These are phyloP conservation scores for Andricus quercusramuli DNA, from an alignment of 2,888 invertebrate genomes.

Conservation along the genomic window DNA sequence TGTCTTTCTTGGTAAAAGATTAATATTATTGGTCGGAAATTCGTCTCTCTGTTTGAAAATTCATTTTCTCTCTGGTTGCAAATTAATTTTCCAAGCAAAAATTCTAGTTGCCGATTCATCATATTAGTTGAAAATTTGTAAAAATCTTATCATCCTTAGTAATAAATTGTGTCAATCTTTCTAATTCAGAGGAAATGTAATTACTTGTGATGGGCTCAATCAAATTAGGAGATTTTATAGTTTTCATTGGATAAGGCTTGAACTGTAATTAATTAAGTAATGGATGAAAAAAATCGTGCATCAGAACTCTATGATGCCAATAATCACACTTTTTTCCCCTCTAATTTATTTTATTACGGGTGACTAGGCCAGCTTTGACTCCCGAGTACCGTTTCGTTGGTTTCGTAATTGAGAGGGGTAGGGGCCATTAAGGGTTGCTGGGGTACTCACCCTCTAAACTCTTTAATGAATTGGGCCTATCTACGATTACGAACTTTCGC, in stretches of 20 bases:
- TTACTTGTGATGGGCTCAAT: background rate
- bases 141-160: background rate
- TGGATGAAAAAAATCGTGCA: background rate
- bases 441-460: slow-evolving; percentile 23
- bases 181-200: background rate
- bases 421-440: slow-evolving; percentile 25
- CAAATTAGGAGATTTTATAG: background rate
- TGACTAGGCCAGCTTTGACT: slow-evolving; percentile 44
- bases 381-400: slow-evolving; percentile 5
- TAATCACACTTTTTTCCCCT: slow-evolving; percentile 66
- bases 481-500: slow-evolving; percentile 12
- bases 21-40: too few species aligned
- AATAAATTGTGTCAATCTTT: background rate
- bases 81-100: too few species aligned
- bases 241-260: background rate
- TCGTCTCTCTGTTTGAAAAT: too few species aligned
- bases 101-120: too few species aligned
- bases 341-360: slow-evolving; percentile 70
- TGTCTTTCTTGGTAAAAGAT: too few species aligned
- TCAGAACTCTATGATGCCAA: slow-evolving; percentile 51
- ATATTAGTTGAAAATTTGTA: too few species aligned
- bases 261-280: slow-evolving; percentile 12
- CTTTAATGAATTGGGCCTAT: slow-evolving; percentile 35
- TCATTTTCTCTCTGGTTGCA: too few species aligned
- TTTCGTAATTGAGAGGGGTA: slow-evolving; percentile 23